A percentile compares a stretch with the other conserved stretches of the same genome.
These are phyloP conservation scores for Colletes gigas DNA, from an alignment of 1,140 invertebrate species.

Conservation along the genomic window DNA sequence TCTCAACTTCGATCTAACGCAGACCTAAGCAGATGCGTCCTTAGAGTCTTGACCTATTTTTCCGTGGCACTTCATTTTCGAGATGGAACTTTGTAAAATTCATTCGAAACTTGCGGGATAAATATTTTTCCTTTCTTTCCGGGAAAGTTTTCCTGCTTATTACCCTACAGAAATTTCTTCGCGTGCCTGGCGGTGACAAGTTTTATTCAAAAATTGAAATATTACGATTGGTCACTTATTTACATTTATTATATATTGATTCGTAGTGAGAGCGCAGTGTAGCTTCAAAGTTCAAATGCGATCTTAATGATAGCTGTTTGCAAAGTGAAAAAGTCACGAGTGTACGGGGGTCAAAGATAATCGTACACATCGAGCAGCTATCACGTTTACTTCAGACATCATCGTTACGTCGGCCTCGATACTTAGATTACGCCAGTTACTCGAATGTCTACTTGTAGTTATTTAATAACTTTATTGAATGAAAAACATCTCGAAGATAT, in stretches of 20 bases:
- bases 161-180: not conserved
- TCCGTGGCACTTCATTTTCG: not conserved
- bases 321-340: not conserved
- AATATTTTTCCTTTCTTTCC: not conserved
- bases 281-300: constrained; percentile 28
- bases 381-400: not conserved
- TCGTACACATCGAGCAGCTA: not conserved
- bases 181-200: not conserved
- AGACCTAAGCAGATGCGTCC: not conserved
- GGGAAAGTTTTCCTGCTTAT: no score
- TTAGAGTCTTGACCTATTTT: constrained; percentile 21
- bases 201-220: not conserved
- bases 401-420: not conserved
- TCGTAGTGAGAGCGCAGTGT: not conserved
- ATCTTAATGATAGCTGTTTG: not conserved
- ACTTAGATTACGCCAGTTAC: not conserved
- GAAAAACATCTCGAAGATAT: no score
- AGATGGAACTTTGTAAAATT: constrained; percentile 38
- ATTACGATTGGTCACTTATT: not conserved
- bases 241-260: no score
- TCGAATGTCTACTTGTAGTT: not conserved
- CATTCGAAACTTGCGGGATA: not conserved
- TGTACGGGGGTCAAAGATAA: constrained; percentile 31
- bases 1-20: not conserved
- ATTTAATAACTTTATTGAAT: not conserved